Percentiles rank a stretch among this genome's conserved stretches.
Conservation (phyloP, 1,140 invertebrate genomes). For the Trichonephila clavata region DNA sequence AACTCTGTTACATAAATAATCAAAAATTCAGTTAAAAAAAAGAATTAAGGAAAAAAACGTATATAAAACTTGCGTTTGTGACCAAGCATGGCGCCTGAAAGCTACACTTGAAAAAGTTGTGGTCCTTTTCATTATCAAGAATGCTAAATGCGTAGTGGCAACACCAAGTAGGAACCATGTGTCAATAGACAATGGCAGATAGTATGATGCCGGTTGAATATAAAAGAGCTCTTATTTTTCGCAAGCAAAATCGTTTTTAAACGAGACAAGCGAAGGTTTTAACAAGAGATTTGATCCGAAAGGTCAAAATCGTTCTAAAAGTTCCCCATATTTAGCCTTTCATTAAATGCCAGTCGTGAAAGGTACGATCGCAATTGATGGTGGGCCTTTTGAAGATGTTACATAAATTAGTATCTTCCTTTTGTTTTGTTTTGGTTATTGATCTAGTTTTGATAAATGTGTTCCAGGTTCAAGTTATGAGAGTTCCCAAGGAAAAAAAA, state of each 20-base stretch:
- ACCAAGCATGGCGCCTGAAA: not conserved
- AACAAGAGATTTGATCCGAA: conserved; percentile 44
- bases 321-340: conserved; percentile 54
- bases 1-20: too few relatives aligned
- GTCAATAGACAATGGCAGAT: conserved; percentile 60
- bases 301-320: conserved; percentile 39
- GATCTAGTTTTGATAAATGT: not conserved
- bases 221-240: conserved; percentile 36
- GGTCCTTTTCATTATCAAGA: not conserved
- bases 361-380: conserved; percentile 43
- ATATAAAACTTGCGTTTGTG: not conserved
- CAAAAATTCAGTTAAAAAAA: too few relatives aligned
- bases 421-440: not conserved
- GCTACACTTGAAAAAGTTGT: not conserved
- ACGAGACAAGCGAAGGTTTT: conserved; percentile 30
- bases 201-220: conserved; percentile 35
- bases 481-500: too few relatives aligned
- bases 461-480: too few relatives aligned
- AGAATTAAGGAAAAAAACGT: too few relatives aligned
- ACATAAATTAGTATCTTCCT: not conserved
- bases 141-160: conserved; percentile 29
- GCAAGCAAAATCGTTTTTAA: conserved; percentile 51
- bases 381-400: not conserved
- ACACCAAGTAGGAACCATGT: not conserved
- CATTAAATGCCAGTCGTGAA: conserved; percentile 63